These are phyloP conservation scores for Cephus pygmeus DNA, from an alignment of 2,888 invertebrate genomes.

Conservation along the genomic window DNA sequence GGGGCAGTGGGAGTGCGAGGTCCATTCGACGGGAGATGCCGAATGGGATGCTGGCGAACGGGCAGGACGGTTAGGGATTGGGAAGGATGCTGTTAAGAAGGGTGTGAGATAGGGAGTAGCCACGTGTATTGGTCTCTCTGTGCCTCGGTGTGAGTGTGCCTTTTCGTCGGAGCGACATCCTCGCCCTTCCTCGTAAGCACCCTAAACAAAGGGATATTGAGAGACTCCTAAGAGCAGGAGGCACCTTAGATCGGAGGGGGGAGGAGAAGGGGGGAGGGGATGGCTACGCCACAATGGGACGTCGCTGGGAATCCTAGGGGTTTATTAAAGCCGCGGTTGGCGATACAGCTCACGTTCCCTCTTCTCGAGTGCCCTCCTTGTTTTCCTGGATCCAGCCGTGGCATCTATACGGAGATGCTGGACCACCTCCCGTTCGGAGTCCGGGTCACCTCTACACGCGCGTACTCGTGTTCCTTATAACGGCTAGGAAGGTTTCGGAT, in stretches of 20 bases:
- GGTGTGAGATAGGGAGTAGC: conserved; percentile 1
- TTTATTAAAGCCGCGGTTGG: conserved; percentile 63
- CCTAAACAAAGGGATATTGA: conserved; percentile 64
- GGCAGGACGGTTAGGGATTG: conserved; percentile 19
- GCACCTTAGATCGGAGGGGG: conserved; percentile 46
- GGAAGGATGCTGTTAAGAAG: conserved; percentile 7
- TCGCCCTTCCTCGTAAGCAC: conserved; percentile 57
- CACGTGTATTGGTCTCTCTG: not conserved
- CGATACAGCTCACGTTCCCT: conserved; percentile 64
- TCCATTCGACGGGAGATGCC: not conserved
- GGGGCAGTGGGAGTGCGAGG: not conserved
- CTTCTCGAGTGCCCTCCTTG: conserved; percentile 44
- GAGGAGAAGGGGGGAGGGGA: conserved; percentile 28
- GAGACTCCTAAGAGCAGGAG: conserved; percentile 47
- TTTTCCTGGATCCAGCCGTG: conserved; percentile 18
- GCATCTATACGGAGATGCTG: not conserved
- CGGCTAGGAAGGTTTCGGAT: not conserved
- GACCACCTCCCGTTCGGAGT: conserved; percentile 1
- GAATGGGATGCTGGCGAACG: not conserved
- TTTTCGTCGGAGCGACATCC: conserved; percentile 56
- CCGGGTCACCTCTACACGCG: conserved; percentile 5
- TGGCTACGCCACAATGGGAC: conserved; percentile 58
- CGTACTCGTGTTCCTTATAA: conserved; percentile 8
- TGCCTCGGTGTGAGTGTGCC: conserved; percentile 25
- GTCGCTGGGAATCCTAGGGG: conserved; percentile 60